Conservation (phyloP, 35 echinoderm and acorn worm genomes). For the Chiridota heheva region DNA sequence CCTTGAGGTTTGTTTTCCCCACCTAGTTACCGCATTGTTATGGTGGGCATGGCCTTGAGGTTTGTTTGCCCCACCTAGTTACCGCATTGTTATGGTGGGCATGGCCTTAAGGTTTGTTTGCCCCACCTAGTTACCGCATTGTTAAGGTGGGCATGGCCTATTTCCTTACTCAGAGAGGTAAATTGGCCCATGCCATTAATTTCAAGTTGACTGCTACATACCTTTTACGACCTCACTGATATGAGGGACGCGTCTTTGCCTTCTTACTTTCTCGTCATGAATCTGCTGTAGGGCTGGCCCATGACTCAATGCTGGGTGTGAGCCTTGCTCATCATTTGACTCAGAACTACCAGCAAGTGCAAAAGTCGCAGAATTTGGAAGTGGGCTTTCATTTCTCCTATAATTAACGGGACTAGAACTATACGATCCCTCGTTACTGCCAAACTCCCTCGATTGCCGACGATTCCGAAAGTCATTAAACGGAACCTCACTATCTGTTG, state of each 20-base stretch:
- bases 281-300: not conserved
- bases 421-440: conserved; percentile 8
- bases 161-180: too few species aligned
- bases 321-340: conserved; percentile 3
- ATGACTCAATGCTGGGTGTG: conserved; percentile 9
- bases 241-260: conserved; percentile 39
- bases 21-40: too few species aligned
- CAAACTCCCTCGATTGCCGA: not conserved
- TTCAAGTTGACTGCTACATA: too few species aligned
- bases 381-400: not conserved
- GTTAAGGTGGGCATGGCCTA: too few species aligned
- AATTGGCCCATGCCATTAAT: too few species aligned
- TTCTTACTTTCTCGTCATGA: not conserved
- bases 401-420: conserved; percentile 11
- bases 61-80: too few species aligned
- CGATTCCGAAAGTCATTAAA: conserved; percentile 24
- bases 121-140: too few species aligned
- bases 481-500: conserved; percentile 48
- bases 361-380: not conserved
- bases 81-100: too few species aligned
- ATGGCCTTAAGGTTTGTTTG: too few species aligned
- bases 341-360: conserved; percentile 1
- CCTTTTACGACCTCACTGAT: conserved; percentile 45
- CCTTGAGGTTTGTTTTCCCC: too few species aligned
- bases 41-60: too few species aligned